Base-by-base conservation (phyloP, 2,797 vertebrate genomes). In the Coranthus polyacanthus region DNA sequence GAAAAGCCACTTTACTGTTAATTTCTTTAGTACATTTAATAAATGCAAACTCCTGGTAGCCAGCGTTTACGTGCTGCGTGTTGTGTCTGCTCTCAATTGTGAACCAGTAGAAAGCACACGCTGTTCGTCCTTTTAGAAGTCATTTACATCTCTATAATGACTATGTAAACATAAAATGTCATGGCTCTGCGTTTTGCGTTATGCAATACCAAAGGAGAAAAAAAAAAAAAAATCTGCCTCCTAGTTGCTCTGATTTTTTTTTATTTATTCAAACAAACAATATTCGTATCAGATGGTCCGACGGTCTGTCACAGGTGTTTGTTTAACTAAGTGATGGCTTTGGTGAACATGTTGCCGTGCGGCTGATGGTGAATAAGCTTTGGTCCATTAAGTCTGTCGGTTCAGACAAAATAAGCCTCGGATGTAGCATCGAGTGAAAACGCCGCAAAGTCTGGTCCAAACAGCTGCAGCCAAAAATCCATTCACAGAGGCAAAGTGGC, bases 21-120 rank as follows among this genome's bases (percentile, higher is more conserved):
- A 50, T 71, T 56, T 32, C 29, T 11, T 55, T 44, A 52, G 50
- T 46, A 22, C 26, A 41, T 72, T 83, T 63, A 91, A 79, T 88
- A 88, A 90, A 89, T 41, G 49, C 1, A 18, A 2, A 11, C 52
- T 47, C 18, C 34, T 24, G 4, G 9, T 59, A 46, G 12, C 16
- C 1, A 51, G 45, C 32, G 29, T 39, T 1, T 15, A 1, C 36
- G 6, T 0, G 6, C 12, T 42, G 22, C 3, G 22, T 24, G 26
- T 29, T 29, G 26, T 29, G 26, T 29, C 6, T 29, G 6, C 5
- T 29, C 26, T 29, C n/a, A n/a, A n/a, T 5, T 7, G 26, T 29
- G 26, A 29, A 29, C 26, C 26, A 29, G 26, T 2, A 29, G 26
- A 29, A 29, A 29, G 26, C 26, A 29, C 6, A 29, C 6, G 6